Conservation (phyloP, 2,113 vertebrate genomes). For the Poeciliopsis occidentalis region DNA sequence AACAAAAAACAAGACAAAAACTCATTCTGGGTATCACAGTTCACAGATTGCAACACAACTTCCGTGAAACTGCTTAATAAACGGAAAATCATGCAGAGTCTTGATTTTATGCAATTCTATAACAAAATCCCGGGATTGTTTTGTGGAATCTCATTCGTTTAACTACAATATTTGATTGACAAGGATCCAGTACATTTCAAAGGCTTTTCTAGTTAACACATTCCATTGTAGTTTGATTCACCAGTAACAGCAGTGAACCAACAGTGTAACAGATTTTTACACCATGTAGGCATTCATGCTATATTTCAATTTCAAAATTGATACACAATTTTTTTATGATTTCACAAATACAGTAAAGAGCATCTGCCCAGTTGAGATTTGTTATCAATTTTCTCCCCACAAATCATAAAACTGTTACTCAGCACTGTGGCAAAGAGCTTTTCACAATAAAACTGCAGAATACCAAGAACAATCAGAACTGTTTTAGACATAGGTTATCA, state of each 20-base stretch:
- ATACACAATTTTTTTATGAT: too few relatives aligned
- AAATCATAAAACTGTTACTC: too few relatives aligned
- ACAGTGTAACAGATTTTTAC: slow-evolving; percentile 4
- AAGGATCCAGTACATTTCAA: not conserved
- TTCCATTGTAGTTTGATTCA: not conserved
- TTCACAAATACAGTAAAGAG: too few relatives aligned
- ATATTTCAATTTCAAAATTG: too few relatives aligned
- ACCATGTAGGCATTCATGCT: not conserved
- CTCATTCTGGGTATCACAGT: slow-evolving; percentile 18
- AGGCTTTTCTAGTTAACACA: not conserved
- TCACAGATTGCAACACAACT: slow-evolving; percentile 53
- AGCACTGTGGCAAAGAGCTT: too few relatives aligned
- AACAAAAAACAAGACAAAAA: not conserved
- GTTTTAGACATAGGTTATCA: not conserved
- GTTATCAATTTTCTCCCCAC: too few relatives aligned
- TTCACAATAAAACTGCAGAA: not conserved
- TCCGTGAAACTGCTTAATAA: slow-evolving; percentile 28
- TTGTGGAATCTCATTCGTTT: not conserved
- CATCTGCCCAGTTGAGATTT: too few relatives aligned
- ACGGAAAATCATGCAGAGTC: slow-evolving; percentile 35
- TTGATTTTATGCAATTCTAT: slow-evolving; percentile 32
- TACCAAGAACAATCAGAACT: not conserved
- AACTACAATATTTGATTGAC: not conserved
- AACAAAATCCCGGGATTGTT: slow-evolving; percentile 11
- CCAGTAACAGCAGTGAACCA: not conserved